Percentiles rank a stretch among this genome's conserved stretches.
Conservation (phyloP, 2,888 invertebrate species). For the Teinopalpus imperialis region DNA sequence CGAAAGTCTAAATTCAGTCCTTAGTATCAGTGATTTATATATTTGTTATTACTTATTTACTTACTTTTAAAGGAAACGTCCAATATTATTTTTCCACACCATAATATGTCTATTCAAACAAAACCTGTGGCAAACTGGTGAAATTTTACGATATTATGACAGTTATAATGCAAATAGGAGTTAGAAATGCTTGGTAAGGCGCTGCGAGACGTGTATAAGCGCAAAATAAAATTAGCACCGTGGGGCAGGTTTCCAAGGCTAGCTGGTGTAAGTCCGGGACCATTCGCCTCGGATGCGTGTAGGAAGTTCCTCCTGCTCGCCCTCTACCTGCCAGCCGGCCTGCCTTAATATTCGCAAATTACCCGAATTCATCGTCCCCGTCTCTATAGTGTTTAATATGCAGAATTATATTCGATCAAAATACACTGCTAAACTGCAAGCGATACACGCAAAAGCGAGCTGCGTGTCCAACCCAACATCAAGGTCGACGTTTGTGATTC, state of each 20-base stretch:
- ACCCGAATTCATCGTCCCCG: constrained; percentile 9
- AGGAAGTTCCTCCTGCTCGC: constrained; percentile 28
- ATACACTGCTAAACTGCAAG: constrained; percentile 1
- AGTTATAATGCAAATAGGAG: too few species aligned
- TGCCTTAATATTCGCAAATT: constrained; percentile 11
- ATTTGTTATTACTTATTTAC: too few species aligned
- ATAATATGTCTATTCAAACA: too few species aligned
- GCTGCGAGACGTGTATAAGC: constrained; percentile 66
- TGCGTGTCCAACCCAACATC: too few species aligned
- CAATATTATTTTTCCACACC: too few species aligned
- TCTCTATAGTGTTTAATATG: constrained; percentile 10
- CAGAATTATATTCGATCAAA: constrained; percentile 16
- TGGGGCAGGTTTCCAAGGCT: constrained; percentile 63
- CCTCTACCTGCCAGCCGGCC: constrained; percentile 20
- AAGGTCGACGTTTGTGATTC: not conserved
- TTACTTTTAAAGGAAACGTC: too few species aligned
- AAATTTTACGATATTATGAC: too few species aligned
- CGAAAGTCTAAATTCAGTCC: too few species aligned
- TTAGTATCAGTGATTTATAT: too few species aligned
- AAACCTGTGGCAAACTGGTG: too few species aligned
- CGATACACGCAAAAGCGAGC: not conserved
- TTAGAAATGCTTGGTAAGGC: constrained; percentile 41
- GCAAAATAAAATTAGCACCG: constrained; percentile 66
- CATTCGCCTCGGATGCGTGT: constrained; percentile 39
- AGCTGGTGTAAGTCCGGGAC: constrained; percentile 52